A percentile compares a stretch with the other conserved stretches of the same genome.
Conservation (phyloP, 2,797 vertebrate genomes). For the Gallinago nigripennis region DNA sequence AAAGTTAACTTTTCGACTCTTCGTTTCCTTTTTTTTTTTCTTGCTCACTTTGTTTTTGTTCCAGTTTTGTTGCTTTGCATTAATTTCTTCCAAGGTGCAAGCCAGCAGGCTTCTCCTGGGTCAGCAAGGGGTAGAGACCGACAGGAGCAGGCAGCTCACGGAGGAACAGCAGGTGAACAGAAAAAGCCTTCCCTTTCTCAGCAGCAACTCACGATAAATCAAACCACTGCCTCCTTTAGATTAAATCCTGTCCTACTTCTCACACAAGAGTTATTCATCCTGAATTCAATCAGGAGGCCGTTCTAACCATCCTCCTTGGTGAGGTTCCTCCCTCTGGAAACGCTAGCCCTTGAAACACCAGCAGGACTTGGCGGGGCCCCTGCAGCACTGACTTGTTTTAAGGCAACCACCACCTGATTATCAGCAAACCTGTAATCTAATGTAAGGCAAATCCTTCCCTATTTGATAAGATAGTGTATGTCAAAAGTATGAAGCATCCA, state of each 20-base stretch:
- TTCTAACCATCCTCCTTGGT: background rate
- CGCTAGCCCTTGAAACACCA: background rate
- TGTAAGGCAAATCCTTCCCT: background rate
- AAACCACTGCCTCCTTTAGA: background rate
- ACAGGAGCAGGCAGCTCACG: background rate
- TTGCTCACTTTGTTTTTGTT: background rate
- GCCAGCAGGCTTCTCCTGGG: background rate
- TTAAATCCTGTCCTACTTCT: background rate
- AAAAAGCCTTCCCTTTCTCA: background rate
- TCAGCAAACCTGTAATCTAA: background rate
- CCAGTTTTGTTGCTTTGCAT: background rate
- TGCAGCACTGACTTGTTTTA: background rate
- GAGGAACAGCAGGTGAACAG: background rate
- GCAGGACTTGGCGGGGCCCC: background rate
- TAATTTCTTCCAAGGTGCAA: background rate
- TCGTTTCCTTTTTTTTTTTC: background rate
- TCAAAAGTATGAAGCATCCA: background rate
- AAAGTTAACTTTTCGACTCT: rapidly evolving
- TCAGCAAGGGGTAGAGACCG: background rate
- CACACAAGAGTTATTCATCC: background rate
- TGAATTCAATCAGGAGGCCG: background rate
- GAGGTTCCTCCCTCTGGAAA: background rate
- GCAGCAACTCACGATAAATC: background rate
- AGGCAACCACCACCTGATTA: background rate
- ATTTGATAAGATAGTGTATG: background rate